Conservation (phyloP, 2,888 invertebrate species). For the Amorpha juglandis region DNA sequence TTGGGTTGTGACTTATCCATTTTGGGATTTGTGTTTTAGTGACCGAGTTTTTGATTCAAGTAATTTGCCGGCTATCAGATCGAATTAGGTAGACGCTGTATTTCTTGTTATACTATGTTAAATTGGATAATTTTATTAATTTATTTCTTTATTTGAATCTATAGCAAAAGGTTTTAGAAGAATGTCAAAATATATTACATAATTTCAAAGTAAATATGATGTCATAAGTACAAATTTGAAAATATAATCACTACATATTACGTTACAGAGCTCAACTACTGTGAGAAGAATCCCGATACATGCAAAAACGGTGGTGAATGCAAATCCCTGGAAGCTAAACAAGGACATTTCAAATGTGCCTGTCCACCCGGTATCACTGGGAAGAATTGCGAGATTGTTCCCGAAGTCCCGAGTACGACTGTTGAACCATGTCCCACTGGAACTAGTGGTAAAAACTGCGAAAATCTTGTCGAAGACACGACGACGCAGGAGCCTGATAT, state of each 20-base stretch:
- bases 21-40: slow-evolving; percentile 13
- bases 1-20: not conserved
- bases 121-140: too few species aligned
- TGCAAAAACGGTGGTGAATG: slow-evolving; percentile 92
- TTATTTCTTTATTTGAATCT: too few species aligned
- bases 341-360: slow-evolving; percentile 88
- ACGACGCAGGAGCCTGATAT: not conserved
- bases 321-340: slow-evolving; percentile 88
- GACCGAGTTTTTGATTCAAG: not conserved
- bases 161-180: too few species aligned
- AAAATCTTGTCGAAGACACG: not conserved
- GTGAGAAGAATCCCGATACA: slow-evolving; percentile 83
- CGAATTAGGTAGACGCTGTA: too few species aligned
- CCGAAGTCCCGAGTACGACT: slow-evolving; percentile 35
- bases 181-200: too few species aligned
- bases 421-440: slow-evolving; percentile 9
- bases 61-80: too few species aligned
- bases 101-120: too few species aligned
- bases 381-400: slow-evolving; percentile 86
- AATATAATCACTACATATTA: not conserved
- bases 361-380: slow-evolving; percentile 89
- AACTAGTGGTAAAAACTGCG: slow-evolving; percentile 8
- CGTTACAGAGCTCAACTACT: slow-evolving; percentile 37
- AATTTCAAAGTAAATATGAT: too few species aligned
- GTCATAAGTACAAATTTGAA: not conserved